Evolutionary conservation across 2,113 vertebrate genomes (phyloP).

Genomic region (Tragelaphus strepsiceros): DNA sequence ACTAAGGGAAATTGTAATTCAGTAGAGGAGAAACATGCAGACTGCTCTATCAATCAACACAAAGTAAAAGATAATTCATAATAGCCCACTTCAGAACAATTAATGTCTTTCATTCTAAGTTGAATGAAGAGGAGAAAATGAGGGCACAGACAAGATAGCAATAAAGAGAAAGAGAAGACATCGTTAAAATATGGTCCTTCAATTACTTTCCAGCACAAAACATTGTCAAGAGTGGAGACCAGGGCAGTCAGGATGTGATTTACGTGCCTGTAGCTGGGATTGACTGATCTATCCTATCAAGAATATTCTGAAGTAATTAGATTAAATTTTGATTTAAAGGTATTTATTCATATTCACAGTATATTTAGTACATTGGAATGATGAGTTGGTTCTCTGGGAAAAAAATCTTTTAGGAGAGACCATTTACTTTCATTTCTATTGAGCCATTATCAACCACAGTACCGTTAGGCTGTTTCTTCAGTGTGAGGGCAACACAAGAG

Average conservation of each 20-base stretch:
- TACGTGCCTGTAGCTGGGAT: background rate
- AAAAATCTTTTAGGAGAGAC: background rate
- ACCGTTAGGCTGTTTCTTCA: background rate
- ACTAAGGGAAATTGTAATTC: background rate
- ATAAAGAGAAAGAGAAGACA: background rate
- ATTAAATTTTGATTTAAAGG: background rate
- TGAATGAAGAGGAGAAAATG: background rate
- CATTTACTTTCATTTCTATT: background rate
- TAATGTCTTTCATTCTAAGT: constrained; percentile 10
- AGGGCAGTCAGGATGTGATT: background rate
- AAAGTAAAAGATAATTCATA: constrained; percentile 17
- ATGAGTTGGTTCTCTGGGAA: background rate
- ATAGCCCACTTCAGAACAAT: constrained; percentile 1
- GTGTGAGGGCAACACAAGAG: background rate
- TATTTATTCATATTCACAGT: background rate
- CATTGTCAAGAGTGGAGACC: background rate
- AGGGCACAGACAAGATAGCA: background rate
- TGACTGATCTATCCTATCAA: background rate
- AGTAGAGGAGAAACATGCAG: background rate
- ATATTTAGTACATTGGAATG: background rate
- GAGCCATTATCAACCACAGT: background rate
- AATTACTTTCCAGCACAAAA: background rate
- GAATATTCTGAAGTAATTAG: background rate
- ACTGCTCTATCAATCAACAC: background rate
- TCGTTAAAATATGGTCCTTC: background rate